Conservation (phyloP, 1,140 invertebrate species). For the Hesperophylax magnus region DNA sequence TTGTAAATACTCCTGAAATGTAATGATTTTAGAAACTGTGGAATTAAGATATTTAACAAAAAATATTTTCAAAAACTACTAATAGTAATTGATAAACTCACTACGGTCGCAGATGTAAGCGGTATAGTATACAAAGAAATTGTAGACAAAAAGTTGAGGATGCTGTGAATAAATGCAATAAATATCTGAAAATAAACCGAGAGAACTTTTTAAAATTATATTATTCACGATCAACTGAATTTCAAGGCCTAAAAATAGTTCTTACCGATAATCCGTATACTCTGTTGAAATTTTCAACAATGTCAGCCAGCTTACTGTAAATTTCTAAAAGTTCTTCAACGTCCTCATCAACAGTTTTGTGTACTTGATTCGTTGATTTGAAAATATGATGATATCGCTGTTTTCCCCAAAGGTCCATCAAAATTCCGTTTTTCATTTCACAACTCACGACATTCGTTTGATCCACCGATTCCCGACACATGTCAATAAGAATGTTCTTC, state of each 20-base stretch:
- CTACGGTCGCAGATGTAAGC: too few relatives aligned
- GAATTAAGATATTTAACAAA: too few relatives aligned
- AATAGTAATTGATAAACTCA: too few relatives aligned
- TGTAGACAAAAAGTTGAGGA: too few relatives aligned
- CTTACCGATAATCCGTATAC: conserved; percentile 33
- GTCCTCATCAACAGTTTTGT: not conserved
- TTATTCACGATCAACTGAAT: too few relatives aligned
- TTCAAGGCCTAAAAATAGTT: too few relatives aligned
- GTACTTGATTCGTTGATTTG: not conserved
- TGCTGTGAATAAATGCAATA: too few relatives aligned
- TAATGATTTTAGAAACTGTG: not conserved
- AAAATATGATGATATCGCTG: not conserved
- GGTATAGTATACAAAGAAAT: too few relatives aligned
- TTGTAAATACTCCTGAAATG: conserved; percentile 16
- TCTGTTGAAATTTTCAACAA: conserved; percentile 27
- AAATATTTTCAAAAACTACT: too few relatives aligned
- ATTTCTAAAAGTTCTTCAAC: conserved; percentile 3
- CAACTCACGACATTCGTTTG: not conserved
- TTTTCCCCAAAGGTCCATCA: conserved; percentile 23
- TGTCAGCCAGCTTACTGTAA: conserved; percentile 21
- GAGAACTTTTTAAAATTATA: too few relatives aligned
- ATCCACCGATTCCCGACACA: not conserved
- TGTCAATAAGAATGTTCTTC: conserved; percentile 16
- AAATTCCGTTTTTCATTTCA: conserved; percentile 15
- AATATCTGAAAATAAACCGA: too few relatives aligned